Percentiles rank a stretch among this genome's conserved stretches.
Conservation (phyloP, 1,140 invertebrate species). For the Latrodectus geometricus region DNA sequence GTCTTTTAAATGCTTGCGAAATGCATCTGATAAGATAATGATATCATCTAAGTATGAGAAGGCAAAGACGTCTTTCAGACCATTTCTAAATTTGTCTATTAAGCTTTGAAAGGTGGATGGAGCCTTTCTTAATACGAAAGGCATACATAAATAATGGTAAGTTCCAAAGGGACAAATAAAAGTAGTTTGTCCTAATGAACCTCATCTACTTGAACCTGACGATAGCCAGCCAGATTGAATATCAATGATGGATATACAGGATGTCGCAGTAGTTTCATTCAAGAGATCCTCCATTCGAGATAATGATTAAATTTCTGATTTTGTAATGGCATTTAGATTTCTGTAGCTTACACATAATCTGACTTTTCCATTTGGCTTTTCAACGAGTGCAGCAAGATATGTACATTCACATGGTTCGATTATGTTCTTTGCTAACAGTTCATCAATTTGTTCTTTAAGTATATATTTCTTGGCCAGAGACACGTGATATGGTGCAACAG, state of each 20-base stretch:
- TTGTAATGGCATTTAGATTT: constrained; percentile 11
- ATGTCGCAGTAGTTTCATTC: not conserved
- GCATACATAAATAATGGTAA: constrained; percentile 66
- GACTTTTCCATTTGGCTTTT: constrained; percentile 3
- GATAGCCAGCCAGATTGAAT: not conserved
- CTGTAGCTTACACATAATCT: constrained; percentile 13
- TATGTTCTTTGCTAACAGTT: not conserved
- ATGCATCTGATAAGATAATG: constrained; percentile 22
- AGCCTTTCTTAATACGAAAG: constrained; percentile 69
- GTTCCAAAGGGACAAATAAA: constrained; percentile 67
- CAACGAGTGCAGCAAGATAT: not conserved
- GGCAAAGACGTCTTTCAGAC: constrained; percentile 5
- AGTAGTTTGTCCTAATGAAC: constrained; percentile 68
- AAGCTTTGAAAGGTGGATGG: constrained; percentile 67
- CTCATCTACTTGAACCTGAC: constrained; percentile 65
- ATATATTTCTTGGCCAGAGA: not conserved
- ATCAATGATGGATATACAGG: constrained; percentile 24
- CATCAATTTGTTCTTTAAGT: not conserved
- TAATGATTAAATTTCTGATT: constrained; percentile 2
- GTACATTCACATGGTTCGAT: constrained; percentile 1
- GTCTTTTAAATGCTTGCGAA: constrained; percentile 22
- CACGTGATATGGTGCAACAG: constrained; percentile 1
- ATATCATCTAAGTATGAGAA: constrained; percentile 12
- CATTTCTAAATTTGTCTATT: constrained; percentile 64
- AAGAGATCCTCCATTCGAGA: constrained; percentile 16